These are phyloP conservation scores for Lanistes nyassanus DNA, from an alignment of 1,140 invertebrate species.

Conservation along the genomic window DNA sequence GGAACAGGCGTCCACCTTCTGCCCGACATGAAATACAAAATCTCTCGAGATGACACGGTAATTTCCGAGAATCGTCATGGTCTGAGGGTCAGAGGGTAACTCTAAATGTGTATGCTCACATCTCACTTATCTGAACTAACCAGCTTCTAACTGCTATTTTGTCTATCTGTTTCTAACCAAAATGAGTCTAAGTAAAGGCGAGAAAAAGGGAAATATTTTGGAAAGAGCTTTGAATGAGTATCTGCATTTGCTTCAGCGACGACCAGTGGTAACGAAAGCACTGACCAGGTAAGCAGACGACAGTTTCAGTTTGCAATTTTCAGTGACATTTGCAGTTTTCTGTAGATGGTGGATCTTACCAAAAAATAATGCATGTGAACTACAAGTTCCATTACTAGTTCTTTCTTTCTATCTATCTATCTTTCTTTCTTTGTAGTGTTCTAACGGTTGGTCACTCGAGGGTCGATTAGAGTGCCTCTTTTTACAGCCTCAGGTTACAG, in stretches of 20 bases:
- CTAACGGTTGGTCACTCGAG: too few relatives aligned
- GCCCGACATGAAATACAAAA: slow-evolving; percentile 6
- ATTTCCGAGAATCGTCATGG: slow-evolving; percentile 45
- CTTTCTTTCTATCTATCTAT: too few relatives aligned
- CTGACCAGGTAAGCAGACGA: slow-evolving; percentile 39
- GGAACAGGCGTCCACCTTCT: background rate
- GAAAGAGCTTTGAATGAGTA: slow-evolving; percentile 41
- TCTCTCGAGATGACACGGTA: slow-evolving; percentile 26
- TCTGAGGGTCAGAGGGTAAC: slow-evolving; percentile 17
- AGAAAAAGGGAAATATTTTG: slow-evolving; percentile 33
- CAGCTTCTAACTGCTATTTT: background rate
- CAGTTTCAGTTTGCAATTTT: background rate
- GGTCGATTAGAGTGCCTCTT: too few relatives aligned
- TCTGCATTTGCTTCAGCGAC: slow-evolving; percentile 35
- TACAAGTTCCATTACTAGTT: too few relatives aligned
- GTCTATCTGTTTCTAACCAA: background rate
- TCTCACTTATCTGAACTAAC: background rate
- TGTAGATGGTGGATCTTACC: too few relatives aligned
- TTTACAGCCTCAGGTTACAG: too few relatives aligned
- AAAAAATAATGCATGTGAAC: background rate
- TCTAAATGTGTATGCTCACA: slow-evolving; percentile 18
- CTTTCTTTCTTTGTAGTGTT: too few relatives aligned
- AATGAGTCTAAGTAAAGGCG: slow-evolving; percentile 45
- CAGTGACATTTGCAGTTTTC: too few relatives aligned
- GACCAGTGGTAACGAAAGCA: slow-evolving; percentile 48